A percentile compares a stretch with the other conserved stretches of the same genome.
Evolutionary conservation across 2,797 vertebrate genomes (phyloP).

Genomic region (Brachymystax lenok): DNA sequence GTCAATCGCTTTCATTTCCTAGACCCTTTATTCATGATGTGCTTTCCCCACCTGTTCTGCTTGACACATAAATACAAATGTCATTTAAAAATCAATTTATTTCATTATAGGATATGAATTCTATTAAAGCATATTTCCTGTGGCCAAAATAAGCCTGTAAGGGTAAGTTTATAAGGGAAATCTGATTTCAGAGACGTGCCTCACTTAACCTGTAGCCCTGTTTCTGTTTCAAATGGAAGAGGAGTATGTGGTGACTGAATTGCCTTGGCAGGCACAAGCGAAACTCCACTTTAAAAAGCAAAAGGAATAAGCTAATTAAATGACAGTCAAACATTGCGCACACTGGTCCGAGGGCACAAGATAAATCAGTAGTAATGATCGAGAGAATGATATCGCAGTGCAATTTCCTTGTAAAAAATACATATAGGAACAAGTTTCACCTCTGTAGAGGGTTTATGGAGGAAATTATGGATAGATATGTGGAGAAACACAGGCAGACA

Average conservation of each 20-base stretch:
- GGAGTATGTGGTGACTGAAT: no score
- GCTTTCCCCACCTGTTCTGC: conserved; percentile 13
- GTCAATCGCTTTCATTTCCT: background rate
- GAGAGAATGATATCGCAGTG: conserved; percentile 11
- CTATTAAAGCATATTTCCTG: background rate
- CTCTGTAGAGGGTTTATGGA: conserved; percentile 36
- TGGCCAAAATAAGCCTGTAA: background rate
- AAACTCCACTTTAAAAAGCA: background rate
- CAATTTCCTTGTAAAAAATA: conserved; percentile 10
- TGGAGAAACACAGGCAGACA: conserved; percentile 37
- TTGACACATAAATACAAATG: background rate
- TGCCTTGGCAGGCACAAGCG: no score
- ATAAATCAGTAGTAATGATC: conserved; percentile 7
- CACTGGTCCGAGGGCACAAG: background rate
- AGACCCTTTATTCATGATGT: background rate
- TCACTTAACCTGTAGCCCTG: no score
- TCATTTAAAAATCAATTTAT: background rate
- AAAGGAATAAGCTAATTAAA: conserved; percentile 5
- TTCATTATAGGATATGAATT: background rate
- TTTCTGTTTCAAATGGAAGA: no score
- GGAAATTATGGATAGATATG: conserved; percentile 57
- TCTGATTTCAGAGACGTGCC: background rate
- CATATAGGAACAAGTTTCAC: conserved; percentile 32
- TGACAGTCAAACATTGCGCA: background rate
- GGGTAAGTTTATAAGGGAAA: background rate